Base-by-base conservation (phyloP, 2,113 vertebrate genomes). In the Mystacornis crossleyi region DNA sequence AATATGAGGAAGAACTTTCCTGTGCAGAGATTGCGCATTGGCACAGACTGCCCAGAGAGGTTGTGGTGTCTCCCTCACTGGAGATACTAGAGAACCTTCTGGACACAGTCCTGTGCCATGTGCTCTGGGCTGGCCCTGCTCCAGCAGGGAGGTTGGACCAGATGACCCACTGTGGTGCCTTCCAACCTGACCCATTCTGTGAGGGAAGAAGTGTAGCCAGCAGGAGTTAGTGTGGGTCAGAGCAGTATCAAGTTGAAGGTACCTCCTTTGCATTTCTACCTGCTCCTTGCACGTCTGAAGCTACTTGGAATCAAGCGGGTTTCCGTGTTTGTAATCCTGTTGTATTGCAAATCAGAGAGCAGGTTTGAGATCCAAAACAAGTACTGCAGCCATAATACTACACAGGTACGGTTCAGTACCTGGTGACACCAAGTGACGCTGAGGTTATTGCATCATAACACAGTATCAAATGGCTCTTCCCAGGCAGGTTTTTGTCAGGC, bases 341-440 rank as follows among this genome's bases (percentile, higher is more conserved):
- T 33, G 3, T 31, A 34, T 51, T 51, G 47, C 50, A 23, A 18
- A 72, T 70, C 18, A 1, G n/a, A 69, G 40, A 36, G 38, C 31
- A 29, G 26, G 65, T 64, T 40, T 18, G 25, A 58, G 34, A 57
- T 81, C 24, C 40, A 26, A 36, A 78, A 75, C 16, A 72, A 14
- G 33, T 50, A 1, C 23, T 48, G 28, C 42, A 29, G 74, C 28
- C 7, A 0, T 53, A 18, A 2, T 7, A 1, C 14, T 25, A 0
- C 15, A 2, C 1, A 19, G 6, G 1, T 19, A 47, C 1, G 0
- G 40, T 34, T 69, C 60, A 7, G 0, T 25, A 31, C n/a, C 17
- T 53, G 12, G 21, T 71, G 57, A 15, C 55, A 17, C 53, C 10
- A 5, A 21, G 21, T n/a, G 36, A 29, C 23, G 4, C 12, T 4